These are phyloP conservation scores for Ptychochromis oligacanthus DNA, from an alignment of 2,113 vertebrate species.

Conservation along the genomic window DNA sequence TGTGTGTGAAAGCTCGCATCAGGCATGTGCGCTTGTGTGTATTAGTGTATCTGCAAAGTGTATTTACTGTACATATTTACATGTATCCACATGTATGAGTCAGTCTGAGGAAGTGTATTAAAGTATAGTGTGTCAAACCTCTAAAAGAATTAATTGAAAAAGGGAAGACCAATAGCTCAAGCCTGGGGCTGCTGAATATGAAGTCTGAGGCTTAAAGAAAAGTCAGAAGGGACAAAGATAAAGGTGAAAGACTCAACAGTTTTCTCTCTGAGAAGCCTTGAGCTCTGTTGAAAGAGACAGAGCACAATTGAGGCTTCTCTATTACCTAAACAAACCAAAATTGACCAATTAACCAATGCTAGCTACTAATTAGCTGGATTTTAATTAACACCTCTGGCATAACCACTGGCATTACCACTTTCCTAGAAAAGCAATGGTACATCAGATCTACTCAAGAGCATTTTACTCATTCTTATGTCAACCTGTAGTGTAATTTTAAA, in stretches of 20 bases:
- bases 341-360: constrained; percentile 40
- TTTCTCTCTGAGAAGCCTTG: constrained; percentile 44
- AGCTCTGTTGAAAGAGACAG: constrained; percentile 36
- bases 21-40: not conserved
- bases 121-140: constrained; percentile 45
- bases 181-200: constrained; percentile 70
- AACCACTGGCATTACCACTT: constrained; percentile 31
- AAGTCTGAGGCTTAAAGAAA: constrained; percentile 67
- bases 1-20: not conserved
- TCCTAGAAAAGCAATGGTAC: not conserved
- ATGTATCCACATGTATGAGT: constrained; percentile 6
- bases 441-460: constrained; percentile 3
- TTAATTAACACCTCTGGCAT: constrained; percentile 46
- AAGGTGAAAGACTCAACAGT: constrained; percentile 61
- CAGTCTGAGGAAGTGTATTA: constrained; percentile 36
- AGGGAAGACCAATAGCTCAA: constrained; percentile 52
- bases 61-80: not conserved
- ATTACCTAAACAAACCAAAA: constrained; percentile 33
- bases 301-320: constrained; percentile 26
- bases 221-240: constrained; percentile 69
- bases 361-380: constrained; percentile 37
- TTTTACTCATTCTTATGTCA: constrained; percentile 17
- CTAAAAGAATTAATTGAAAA: constrained; percentile 63
- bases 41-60: not conserved
- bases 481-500: constrained; percentile 22